Evolutionary conservation across 1,140 invertebrate genomes (phyloP).

Genomic region (Drosophila micromelanica): DNA sequence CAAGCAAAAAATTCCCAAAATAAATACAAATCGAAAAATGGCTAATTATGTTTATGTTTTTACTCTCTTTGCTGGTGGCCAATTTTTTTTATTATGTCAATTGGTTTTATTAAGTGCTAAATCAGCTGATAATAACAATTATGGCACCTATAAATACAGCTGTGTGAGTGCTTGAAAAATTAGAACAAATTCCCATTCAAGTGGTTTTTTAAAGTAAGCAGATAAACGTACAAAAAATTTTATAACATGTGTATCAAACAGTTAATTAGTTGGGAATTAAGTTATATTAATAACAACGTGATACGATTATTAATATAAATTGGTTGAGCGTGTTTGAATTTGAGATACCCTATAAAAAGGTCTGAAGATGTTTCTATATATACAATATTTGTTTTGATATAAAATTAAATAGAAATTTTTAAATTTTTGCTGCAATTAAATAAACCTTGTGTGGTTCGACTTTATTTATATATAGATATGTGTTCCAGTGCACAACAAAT

Average conservation of each 20-base stretch:
- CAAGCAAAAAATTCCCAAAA: constrained; percentile 16
- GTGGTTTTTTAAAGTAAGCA: constrained; percentile 17
- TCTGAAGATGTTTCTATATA: too few species aligned
- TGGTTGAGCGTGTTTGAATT: not conserved
- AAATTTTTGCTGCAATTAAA: too few species aligned
- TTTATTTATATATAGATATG: too few species aligned
- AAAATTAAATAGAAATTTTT: not conserved
- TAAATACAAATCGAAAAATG: constrained; percentile 36
- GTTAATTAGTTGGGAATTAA: not conserved
- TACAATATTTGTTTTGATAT: too few species aligned
- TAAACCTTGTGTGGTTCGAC: too few species aligned
- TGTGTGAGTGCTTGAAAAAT: constrained; percentile 6
- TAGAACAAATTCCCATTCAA: constrained; percentile 15
- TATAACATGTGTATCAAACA: constrained; percentile 1
- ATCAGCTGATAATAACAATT: constrained; percentile 50
- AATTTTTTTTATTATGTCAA: constrained; percentile 50
- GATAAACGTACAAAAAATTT: constrained; percentile 17
- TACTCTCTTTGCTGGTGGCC: constrained; percentile 49
- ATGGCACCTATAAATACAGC: constrained; percentile 35
- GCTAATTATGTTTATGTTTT: constrained; percentile 37
- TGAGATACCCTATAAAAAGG: not conserved
- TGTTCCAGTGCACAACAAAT: too few species aligned
- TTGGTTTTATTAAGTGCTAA: constrained; percentile 27
- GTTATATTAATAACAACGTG: not conserved
- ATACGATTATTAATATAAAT: not conserved